These are phyloP conservation scores for Psittacula echo DNA, from an alignment of 2,797 vertebrate genomes.

Conservation along the genomic window DNA sequence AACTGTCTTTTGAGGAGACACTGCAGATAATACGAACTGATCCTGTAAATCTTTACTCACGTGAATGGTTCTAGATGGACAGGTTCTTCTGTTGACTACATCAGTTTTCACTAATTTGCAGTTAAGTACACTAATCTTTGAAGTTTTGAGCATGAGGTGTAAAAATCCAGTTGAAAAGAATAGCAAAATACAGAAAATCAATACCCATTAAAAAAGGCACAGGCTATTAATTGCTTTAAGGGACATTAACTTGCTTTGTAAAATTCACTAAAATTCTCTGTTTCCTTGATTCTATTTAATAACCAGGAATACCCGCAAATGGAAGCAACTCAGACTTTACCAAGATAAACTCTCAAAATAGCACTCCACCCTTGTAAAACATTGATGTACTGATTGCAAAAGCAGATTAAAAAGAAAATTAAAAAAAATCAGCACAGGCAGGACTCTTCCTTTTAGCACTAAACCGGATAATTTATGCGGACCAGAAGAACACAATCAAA, in stretches of 20 bases:
- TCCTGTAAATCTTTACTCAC: not conserved
- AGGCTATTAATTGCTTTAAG: not conserved
- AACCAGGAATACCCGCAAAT: not conserved
- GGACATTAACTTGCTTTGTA: not conserved
- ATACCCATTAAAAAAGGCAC: not conserved
- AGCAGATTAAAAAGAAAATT: not conserved
- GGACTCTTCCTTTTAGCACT: constrained; percentile 46
- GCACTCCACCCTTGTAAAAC: not conserved
- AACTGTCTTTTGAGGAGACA: not conserved
- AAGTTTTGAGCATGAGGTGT: not conserved
- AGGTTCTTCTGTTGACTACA: not conserved
- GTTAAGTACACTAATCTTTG: not conserved
- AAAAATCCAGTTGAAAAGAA: constrained; percentile 5
- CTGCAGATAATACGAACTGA: not conserved
- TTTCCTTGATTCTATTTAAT: not conserved
- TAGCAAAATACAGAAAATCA: not conserved
- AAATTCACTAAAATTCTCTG: not conserved
- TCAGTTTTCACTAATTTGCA: not conserved
- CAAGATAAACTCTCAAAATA: not conserved
- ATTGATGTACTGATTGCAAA: constrained; percentile 10
- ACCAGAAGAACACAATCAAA: not conserved
- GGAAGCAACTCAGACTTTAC: not conserved
- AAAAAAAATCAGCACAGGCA: not conserved
- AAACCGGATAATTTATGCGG: constrained; percentile 17
- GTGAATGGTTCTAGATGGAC: not conserved